Evolutionary conservation across 2,888 invertebrate genomes (phyloP), one percentile per base, ranked within the genome.

Genomic region (Cephalotes varians): DNA sequence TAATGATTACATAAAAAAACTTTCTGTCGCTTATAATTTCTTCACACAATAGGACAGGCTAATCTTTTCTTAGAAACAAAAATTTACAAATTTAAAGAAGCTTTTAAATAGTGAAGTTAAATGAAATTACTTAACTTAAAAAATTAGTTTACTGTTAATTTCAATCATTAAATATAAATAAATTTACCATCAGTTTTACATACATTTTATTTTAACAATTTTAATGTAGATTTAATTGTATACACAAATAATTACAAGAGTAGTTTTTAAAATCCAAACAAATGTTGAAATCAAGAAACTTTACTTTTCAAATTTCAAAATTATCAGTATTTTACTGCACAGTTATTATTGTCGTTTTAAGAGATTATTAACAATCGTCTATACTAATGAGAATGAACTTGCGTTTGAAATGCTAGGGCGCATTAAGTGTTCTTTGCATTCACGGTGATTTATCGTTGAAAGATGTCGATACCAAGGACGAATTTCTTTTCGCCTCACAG

Each of bases 401-500:
- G 21, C 67, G 44, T 31, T 69, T 7, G 44, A 67, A 69, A 79
- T 69, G 18, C 21, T 44, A 18, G 44, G 44, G 9, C 47, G 77
- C 69, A 79, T 79, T 79, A 79, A 69, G 56, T 18, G 77, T 79
- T 79, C 56, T 79, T 79, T 79, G 34, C 69, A 79, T 69, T 56
- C 69, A 34, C 77, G 69, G 40, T 79, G 77, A 79, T 79, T 79
- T 79, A 79, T 79, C 69, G 77, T 69, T 56, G 77, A 69, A 44
- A 58, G 67, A 67, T 69, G 77, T 79, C 77, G 77, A 79, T 79
- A 79, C 69, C 77, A 79, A 79, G 37, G 56, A 79, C 69, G 67
- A 69, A 44, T 69, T 79, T 56, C 77, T 79, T 79, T 77, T 67
- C 67, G 44, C 65, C 56, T 67, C 34, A 67, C 44, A 69, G 69